Evolutionary conservation across 2,797 vertebrate species (phyloP), one percentile per base, ranked within the genome.

Genomic region (Rallus crepitans): DNA sequence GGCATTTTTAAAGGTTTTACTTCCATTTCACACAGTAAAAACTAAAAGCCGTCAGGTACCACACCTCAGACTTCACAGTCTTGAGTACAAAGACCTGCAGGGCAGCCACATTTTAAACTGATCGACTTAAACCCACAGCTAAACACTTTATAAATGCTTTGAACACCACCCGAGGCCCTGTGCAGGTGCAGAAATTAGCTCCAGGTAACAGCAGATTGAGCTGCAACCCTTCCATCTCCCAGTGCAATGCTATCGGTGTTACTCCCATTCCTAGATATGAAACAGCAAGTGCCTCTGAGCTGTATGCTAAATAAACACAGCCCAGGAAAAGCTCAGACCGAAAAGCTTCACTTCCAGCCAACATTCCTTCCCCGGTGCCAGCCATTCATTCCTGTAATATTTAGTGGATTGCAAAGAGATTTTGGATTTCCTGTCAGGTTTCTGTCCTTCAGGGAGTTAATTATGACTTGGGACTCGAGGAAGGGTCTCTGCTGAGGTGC

Each of bases 351-450:
- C 59, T 91, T 55, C 18, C 69, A 96, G 95, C 91, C 96, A 97
- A 90, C 93, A 93, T 96, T 97, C 92, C 87, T 91, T 92, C 56
- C 73, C 81, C 53, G 0, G 24, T 89, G 96, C 97, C 97, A 97
- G 86, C 96, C 94, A 97, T 96, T 97, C 97, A 97, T 97, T 97
- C 96, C 80, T 95, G 71, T 4, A 96, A 96, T 96, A 91, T 85
- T 97, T 96, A 87, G 93, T 42, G 92, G 96, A 96, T 97, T 97
- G 95, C 95, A 87, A 76, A 90, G 87, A 95, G 70, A 94, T 94
- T 97, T 92, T 96, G 94, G 91, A 94, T 97, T 97, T 97, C 97
- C 97, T 97, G 96, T 96, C 94, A 94, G 72, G 82, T 87, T 96
- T 96, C 85, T 95, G 95, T 96, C 90, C 95, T 94, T 82, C 63